Percentiles rank a stretch among this genome's conserved stretches.
These are phyloP conservation scores for Micromussa lordhowensis DNA, from an alignment of 92 coral and sea anemone genomes.

Conservation along the genomic window DNA sequence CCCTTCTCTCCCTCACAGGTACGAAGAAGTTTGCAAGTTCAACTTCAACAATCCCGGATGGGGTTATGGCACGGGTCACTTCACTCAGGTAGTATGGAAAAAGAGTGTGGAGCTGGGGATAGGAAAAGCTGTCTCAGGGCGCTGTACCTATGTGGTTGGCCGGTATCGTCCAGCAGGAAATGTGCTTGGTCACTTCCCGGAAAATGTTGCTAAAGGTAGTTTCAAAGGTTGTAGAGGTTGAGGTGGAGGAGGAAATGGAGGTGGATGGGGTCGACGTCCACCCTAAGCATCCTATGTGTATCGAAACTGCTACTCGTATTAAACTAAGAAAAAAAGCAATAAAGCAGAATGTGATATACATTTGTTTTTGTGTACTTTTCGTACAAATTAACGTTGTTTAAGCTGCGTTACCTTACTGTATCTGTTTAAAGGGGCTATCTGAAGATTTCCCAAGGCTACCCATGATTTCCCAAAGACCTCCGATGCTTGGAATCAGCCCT, in stretches of 20 bases:
- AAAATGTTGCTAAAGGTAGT: conserved; percentile 71
- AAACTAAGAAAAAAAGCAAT: background rate
- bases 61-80: conserved; percentile 57
- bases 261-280: conserved; percentile 33
- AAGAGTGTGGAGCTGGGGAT: conserved; percentile 53
- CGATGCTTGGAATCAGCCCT: no score
- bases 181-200: conserved; percentile 46
- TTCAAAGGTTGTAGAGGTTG: conserved; percentile 39
- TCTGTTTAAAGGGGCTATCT: background rate
- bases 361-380: background rate
- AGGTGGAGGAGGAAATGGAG: conserved; percentile 5
- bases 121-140: conserved; percentile 32
- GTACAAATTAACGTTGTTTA: background rate
- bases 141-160: conserved; percentile 61
- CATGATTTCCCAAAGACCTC: no score
- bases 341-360: background rate
- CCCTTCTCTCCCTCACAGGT: conserved; percentile 30
- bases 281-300: background rate
- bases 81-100: conserved; percentile 70
- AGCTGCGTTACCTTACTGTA: background rate
- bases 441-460: no score
- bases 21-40: conserved; percentile 54
- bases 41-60: conserved; percentile 45
- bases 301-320: background rate
- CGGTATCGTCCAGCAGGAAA: conserved; percentile 63